Percentiles rank a stretch among this genome's conserved stretches.
Conservation (phyloP, 2,113 vertebrate genomes). For the Myrmecophaga tridactyla region DNA sequence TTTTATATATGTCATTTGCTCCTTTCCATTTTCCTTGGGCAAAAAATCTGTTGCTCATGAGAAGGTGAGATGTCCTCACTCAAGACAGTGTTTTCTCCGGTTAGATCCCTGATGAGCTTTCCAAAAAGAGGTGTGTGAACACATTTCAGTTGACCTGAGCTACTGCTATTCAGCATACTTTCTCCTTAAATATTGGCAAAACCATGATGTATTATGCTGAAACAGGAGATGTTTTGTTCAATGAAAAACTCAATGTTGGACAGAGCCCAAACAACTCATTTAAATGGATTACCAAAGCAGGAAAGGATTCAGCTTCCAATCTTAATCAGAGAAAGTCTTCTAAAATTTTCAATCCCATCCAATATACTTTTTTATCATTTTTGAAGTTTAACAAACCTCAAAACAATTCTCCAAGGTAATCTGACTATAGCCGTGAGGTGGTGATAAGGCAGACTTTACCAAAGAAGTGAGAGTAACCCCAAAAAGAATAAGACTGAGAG, state of each 20-base stretch:
- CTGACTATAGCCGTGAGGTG: neutral
- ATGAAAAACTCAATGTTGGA: neutral
- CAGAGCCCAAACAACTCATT: neutral
- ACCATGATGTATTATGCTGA: neutral
- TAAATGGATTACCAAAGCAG: neutral
- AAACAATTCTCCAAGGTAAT: neutral
- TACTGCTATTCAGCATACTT: neutral
- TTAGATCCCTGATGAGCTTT: neutral
- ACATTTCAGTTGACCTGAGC: neutral
- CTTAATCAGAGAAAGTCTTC: neutral
- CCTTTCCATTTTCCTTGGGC: constrained; percentile 14
- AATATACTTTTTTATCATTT: neutral
- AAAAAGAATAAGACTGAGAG: too few relatives aligned
- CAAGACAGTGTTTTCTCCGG: neutral
- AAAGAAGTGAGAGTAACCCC: neutral
- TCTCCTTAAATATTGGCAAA: neutral
- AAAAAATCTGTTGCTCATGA: neutral
- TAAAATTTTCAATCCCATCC: neutral
- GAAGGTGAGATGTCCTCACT: neutral
- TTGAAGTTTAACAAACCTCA: neutral
- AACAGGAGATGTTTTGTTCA: neutral
- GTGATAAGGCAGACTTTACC: neutral
- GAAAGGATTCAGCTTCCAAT: neutral
- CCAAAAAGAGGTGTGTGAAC: neutral
- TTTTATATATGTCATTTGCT: neutral